Percentiles rank a stretch among this genome's conserved stretches.
Evolutionary conservation across 2,113 vertebrate species (phyloP).

Genomic region (Etheostoma spectabile): DNA sequence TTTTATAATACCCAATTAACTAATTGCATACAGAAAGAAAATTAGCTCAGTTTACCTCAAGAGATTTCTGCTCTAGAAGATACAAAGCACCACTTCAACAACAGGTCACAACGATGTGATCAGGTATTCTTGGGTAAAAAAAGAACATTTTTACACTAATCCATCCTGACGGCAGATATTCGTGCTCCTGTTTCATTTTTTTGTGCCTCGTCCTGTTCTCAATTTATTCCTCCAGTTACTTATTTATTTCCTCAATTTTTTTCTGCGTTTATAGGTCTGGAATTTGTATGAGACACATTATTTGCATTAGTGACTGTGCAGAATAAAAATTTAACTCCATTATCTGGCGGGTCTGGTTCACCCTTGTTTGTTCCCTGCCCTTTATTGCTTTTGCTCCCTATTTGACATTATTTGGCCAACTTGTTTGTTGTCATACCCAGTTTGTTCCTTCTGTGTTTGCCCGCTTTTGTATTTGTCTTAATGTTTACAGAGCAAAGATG

Average conservation of each 20-base stretch:
- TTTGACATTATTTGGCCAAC: conserved; percentile 72
- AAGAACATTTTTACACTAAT: conserved; percentile 59
- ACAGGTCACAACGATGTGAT: conserved; percentile 44
- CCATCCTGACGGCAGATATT: conserved; percentile 50
- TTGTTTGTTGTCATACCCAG: conserved; percentile 74
- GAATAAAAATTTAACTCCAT: conserved; percentile 50
- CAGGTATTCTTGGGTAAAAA: conserved; percentile 28
- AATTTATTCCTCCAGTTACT: conserved; percentile 60
- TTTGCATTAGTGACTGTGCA: conserved; percentile 62
- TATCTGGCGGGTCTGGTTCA: conserved; percentile 39
- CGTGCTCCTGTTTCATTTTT: conserved; percentile 50
- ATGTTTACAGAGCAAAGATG: conserved; percentile 57
- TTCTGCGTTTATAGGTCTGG: conserved; percentile 38
- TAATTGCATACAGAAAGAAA: not conserved
- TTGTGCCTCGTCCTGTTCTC: conserved; percentile 37
- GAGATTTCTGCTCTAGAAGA: conserved; percentile 12
- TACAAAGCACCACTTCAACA: conserved; percentile 17
- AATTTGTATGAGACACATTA: conserved; percentile 56
- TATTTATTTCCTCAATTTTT: conserved; percentile 55
- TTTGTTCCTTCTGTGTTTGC: conserved; percentile 70
- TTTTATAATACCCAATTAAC: not conserved
- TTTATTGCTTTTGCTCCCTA: conserved; percentile 58
- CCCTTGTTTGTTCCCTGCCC: conserved; percentile 57
- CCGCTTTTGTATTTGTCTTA: conserved; percentile 58
- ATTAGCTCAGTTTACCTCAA: not conserved